Base-by-base conservation (phyloP, 2,888 invertebrate genomes). In the Tinea trinotella region DNA sequence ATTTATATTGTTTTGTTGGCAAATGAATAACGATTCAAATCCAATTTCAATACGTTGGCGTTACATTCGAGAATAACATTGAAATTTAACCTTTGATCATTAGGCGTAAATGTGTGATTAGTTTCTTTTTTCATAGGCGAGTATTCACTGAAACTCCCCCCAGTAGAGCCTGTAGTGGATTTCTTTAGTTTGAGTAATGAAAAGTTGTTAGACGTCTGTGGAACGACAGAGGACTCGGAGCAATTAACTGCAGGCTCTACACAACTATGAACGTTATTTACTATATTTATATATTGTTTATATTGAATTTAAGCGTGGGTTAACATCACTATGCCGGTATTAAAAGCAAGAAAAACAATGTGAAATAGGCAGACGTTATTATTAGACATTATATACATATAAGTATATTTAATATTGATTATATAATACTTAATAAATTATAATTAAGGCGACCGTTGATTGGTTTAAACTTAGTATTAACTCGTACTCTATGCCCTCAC, bases 71-170 rank as follows among this genome's bases (percentile, higher is more conserved):
- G 40, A 40, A 40, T 40, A 40, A 2, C 13, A 6, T 13, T 12
- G 12, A 12, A 15, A 15, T 40, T 4, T 40, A 40, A 40, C 40
- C 46, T 46, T 46, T 46, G 46, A 46, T 46, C 46, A 19, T 46
- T 46, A 46, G 19, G 19, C 19, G 18, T 15, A 19, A 46, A 19
- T 46, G 46, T 19, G 18, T 46, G 46, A 18, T 46, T 46, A 19
- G 46, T 19, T 46, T 46, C n/a, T 44, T 40, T 30, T 40, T 40
- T 9, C 9, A 24, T 24, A 24, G 24, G 24, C 24, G 6, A 24
- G 24, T 5, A 40, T 40, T 40, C 7, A 10, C 7, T 30, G 30
- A 30, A 30, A 30, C 30, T 30, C 30, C 30, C 30, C n/a, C n/a
- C n/a, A n/a, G n/a, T n/a, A n/a, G n/a, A n/a, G n/a, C n/a, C 30